Base-by-base conservation (phyloP, 2,888 invertebrate genomes). In the Cerastis leucographa region DNA sequence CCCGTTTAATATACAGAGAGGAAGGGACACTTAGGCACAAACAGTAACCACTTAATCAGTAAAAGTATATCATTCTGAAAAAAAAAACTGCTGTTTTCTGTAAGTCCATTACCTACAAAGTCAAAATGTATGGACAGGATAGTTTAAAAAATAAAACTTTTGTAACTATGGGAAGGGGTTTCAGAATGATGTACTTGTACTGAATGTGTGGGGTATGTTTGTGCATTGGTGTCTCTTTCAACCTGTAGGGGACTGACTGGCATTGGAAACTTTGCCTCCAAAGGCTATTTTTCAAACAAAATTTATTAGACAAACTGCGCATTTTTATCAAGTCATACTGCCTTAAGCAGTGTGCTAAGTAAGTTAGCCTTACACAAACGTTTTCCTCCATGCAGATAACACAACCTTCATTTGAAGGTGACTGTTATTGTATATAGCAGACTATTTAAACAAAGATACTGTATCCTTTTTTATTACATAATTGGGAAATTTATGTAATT, bases 391-490 rank as follows among this genome's bases (percentile, higher is more conserved):
- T 71, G 40, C 25, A 74, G 81, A 75, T 88, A 88, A 84, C 75
- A 74, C n/a, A 76, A 79, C 89, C 88, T 90, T 88, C 84, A 75
- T 78, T 81, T 85, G 73, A 87, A 90, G 89, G 87, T 88, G 74
- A 84, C 25, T 12, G 22, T 35, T 75, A 44, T 56, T 61, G n/a
- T 61, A 35, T 51, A 66, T 54, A 56, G 65, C 19, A 25, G 42
- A 42, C 12, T 22, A 62, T n/a, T 22, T 35, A 9, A 49, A 76
- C 25, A 81, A 71, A 77, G 54, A 56, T 65, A 59, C 54, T 61
- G 46, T 54, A 17, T n/a, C 19, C 14, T 78, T 70, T 72, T 76
- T 71, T 51, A 68, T 46, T 59, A 35, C 25, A 61, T 66, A 71
- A 71, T 71, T 62, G 54, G 46, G 46, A 49, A 80, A 61, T 29